Evolutionary conservation across 1,140 invertebrate genomes (phyloP), one percentile per base, ranked within the genome.

Genomic region (Aphelenchoides avenae): DNA sequence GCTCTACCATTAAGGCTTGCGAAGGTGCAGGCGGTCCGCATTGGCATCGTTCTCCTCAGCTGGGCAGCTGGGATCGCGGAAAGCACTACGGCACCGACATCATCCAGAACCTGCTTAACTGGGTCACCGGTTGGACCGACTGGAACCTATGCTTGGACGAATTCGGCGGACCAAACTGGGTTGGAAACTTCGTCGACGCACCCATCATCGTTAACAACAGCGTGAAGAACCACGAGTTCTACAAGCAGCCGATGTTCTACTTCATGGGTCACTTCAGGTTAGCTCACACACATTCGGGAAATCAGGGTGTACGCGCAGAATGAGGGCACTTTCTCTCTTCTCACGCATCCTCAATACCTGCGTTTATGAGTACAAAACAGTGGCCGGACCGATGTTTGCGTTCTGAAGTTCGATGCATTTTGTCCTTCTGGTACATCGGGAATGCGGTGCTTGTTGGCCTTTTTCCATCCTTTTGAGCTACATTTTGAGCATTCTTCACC

Each of bases 241-340:
- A 88, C 69, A 90, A 90, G 72, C 87, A 92, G 64, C 89, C 89
- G 0, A 87, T 87, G 80, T 92, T 84, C 75, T 93, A 91, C 78
- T 85, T 83, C 5, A 80, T 91, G 67, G 87, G 86, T 2, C 89
- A 92, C 78, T 55, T 55, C n/a, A n/a, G n/a, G n/a, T n/a, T n/a
- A n/a, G n/a, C n/a, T n/a, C n/a, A n/a, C n/a, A n/a, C n/a, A n/a
- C n/a, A n/a, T n/a, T n/a, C n/a, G n/a, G n/a, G n/a, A n/a, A n/a
- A n/a, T n/a, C n/a, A n/a, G n/a, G n/a, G n/a, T n/a, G n/a, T n/a
- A n/a, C n/a, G n/a, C n/a, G n/a, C n/a, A n/a, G n/a, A n/a, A n/a
- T n/a, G n/a, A n/a, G n/a, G n/a, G n/a, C n/a, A n/a, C n/a, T n/a
- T n/a, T n/a, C n/a, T n/a, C n/a, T n/a, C n/a, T n/a, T n/a, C n/a